phyloP scores from a whole-genome alignment of 1,140 invertebrate species.

The Ceratina japonica region DNA sequence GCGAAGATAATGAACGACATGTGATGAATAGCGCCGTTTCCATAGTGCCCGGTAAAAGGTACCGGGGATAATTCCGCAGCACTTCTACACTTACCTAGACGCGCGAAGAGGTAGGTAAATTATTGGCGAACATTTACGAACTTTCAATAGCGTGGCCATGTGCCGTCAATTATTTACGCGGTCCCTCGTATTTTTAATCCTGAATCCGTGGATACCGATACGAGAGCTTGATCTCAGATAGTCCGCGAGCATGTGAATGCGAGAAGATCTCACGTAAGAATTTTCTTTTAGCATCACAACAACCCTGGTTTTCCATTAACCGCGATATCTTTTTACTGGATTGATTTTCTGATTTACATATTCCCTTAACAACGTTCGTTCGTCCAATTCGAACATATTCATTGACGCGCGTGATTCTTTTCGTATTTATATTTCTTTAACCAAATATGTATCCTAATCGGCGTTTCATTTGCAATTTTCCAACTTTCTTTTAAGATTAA shows the following conservation, averaged over 20 bases:
- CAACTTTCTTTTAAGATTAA: not conserved
- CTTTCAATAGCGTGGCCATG: not conserved
- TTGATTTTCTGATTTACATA: too few species aligned
- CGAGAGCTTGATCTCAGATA: not conserved
- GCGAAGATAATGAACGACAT: not conserved
- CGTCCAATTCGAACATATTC: not conserved
- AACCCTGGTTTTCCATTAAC: too few species aligned
- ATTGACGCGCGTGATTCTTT: not conserved
- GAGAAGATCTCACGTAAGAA: not conserved
- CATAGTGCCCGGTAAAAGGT: not conserved
- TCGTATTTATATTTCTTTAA: not conserved
- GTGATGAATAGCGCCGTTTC: not conserved
- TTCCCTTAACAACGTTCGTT: too few species aligned
- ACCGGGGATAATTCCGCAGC: not conserved
- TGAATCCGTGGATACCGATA: not conserved
- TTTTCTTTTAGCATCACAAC: not conserved
- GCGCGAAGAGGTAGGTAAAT: not conserved
- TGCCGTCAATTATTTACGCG: not conserved
- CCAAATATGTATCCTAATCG: not conserved
- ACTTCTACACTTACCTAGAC: not conserved
- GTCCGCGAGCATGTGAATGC: not conserved
- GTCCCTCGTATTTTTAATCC: not conserved
- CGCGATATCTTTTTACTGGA: too few species aligned
- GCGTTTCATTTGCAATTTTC: not conserved
- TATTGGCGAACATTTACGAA: not conserved